Base-by-base conservation (phyloP, 2,888 invertebrate species). In the Troilus luridus region DNA sequence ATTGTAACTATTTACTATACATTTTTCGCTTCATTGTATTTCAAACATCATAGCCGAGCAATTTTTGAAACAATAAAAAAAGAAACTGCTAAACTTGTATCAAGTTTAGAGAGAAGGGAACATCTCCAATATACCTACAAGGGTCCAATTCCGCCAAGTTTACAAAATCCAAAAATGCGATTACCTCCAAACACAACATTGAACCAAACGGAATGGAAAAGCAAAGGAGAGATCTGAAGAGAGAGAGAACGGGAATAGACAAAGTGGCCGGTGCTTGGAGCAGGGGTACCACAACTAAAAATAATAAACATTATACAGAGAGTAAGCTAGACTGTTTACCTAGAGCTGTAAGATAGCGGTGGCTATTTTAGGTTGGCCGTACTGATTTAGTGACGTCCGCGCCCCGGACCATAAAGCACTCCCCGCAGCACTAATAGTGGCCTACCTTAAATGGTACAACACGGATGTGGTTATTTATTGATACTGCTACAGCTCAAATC, bases 261-360 rank as follows among this genome's bases (percentile, higher is more conserved):
- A 85, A 56, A 85, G 85, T 85, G 85, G 85, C 85, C 85, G n/a
- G 85, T 56, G 85, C 56, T 85, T n/a, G 27, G 72, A 41, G 72
- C 14, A 77, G 27, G 72, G 72, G 41, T 77, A 77, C 17, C 27
- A 77, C 72, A 77, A 77, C 72, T 77, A 77, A 77, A 77, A 77
- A 77, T 77, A 77, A 77, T 77, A 77, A 77, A 77, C 72, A 77
- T 41, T 77, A 77, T 41, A 77, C 67, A 67, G 1, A 41, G 24
- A 7, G 9, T 8, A 2, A 41, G 72, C 12, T 24, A 41, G 72
- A 77, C 72, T 77, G 72, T 77, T 77, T 77, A 77, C 72, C 72
- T 77, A 77, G 27, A 41, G 27, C 27, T 77, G 72, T 77, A 77
- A 77, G 72, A 77, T 77, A 77, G 72, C 72, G 17, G 12, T 77